Base-by-base conservation (phyloP, 2,113 vertebrate species). In the Forbesichthys papilliferus region DNA sequence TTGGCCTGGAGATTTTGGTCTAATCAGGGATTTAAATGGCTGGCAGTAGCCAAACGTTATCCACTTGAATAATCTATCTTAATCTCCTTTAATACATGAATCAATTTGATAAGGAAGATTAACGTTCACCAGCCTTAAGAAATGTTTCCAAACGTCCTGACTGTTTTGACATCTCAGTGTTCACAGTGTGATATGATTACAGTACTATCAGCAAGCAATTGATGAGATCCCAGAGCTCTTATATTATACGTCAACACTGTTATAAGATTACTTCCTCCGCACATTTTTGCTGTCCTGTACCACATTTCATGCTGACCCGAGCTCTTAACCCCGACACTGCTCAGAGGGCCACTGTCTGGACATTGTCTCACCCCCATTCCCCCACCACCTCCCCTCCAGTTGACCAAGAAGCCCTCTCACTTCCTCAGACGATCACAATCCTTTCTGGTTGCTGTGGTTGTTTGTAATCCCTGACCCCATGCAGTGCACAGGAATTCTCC, bases 391-490 rank as follows among this genome's bases (percentile, higher is more conserved):
- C 52, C 11, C 52, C 49, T 12, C 8, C 10, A 53, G 52, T 14
- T 48, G 71, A 84, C 73, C 49, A 48, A 46, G 3, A 48, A 49
- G 56, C 60, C 27, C 62, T 27, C 49, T 42, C 52, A 68, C 54
- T 67, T 73, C 65, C 61, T 61, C 68, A 58, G n/a, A 75, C 14
- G 65, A 55, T 46, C 54, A 64, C 58, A 52, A 27, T 16, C 60
- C 62, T 62, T 68, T 69, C 78, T 66, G 68, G 54, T 78, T 58
- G 5, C 52, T 82, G 74, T 86, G 75, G 11, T 52, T 14, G 68
- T n/a, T 59, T 61, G 59, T 81, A 75, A 85, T 86, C 85, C 79
- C 89, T 14, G 69, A 75, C 73, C 85, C 82, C 78, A 71, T 63
- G 72, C 74, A 60, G 53, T 60, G 64, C 83, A 71, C 65, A 77